Base-by-base conservation (phyloP, 2,113 vertebrate species). In the Rallus limicola region DNA sequence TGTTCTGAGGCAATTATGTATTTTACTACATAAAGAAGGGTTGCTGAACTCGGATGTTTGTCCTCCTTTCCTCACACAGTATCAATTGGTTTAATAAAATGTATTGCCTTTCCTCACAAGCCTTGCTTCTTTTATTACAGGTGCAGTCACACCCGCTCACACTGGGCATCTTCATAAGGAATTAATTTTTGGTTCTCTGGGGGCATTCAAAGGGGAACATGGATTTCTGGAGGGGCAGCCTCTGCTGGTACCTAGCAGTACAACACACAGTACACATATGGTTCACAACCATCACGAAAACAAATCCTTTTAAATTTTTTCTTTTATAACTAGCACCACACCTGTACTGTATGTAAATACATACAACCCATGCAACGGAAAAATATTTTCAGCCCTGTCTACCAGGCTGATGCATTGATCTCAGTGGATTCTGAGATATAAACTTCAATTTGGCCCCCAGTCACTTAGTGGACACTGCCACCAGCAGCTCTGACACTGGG, bases 381-480 rank as follows among this genome's bases (percentile, higher is more conserved):
- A 91, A 96, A 93, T 92, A 93, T 90, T 93, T 97, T 59, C 59
- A 93, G 58, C 40, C 67, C 53, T 87, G 82, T 86, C 94, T 95
- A 79, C 81, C 70, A 29, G 18, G 88, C 83, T 85, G 56, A 78
- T 97, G 90, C 97, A 98, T 98, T 92, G 97, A 97, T 98, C 97
- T 85, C 92, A 88, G 95, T 0, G 42, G 88, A 94, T 98, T 98
- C 97, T 97, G 96, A 98, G 97, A 96, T 94, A 98, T 97, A 98
- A 98, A 97, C 97, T 98, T 98, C 97, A 97, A 97, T 98, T 97
- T 98, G 97, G 97, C 97, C 97, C 97, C 97, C 92, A 97, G 98
- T 97, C 97, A 96, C 98, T 96, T 97, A 98, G 98, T 98, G 98
- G 98, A 98, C 98, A 98, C 95, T 98, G 97, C 98, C 98, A 98